These are phyloP conservation scores for Danaus melanippus DNA, from an alignment of 1,140 invertebrate genomes.

Conservation along the genomic window DNA sequence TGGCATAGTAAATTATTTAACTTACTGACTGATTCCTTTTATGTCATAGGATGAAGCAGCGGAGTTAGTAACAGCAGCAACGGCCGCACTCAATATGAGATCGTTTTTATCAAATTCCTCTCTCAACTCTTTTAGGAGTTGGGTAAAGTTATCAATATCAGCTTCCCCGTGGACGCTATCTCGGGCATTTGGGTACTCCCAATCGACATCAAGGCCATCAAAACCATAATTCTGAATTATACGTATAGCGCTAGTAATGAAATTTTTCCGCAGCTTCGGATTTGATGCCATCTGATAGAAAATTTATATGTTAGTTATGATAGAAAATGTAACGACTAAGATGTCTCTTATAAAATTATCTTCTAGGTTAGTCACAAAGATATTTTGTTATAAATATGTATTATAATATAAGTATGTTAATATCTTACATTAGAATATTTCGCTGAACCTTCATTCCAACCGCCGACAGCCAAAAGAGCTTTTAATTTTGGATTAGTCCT, in stretches of 20 bases:
- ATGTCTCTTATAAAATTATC: too few relatives aligned
- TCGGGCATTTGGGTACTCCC: constrained; percentile 83
- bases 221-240: constrained; percentile 79
- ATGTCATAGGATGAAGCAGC: constrained; percentile 76
- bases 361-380: too few relatives aligned
- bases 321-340: not conserved
- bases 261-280: constrained; percentile 68
- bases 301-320: constrained; percentile 8
- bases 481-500: constrained; percentile 77
- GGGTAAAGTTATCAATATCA: constrained; percentile 67
- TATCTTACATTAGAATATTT: constrained; percentile 75
- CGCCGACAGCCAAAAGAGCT: constrained; percentile 81
- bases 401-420: constrained; percentile 1
- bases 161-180: constrained; percentile 73
- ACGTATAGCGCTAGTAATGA: constrained; percentile 74
- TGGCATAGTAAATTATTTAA: constrained; percentile 8
- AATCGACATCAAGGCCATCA: constrained; percentile 87
- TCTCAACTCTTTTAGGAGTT: constrained; percentile 74
- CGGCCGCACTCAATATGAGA: constrained; percentile 75
- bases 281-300: constrained; percentile 69
- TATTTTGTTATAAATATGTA: too few relatives aligned
- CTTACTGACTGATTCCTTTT: constrained; percentile 56
- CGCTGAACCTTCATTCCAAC: constrained; percentile 82
- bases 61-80: constrained; percentile 70
- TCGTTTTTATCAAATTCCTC: constrained; percentile 71